phyloP scores from a whole-genome alignment of 1,140 invertebrate genomes.

The Ladona fulva region DNA sequence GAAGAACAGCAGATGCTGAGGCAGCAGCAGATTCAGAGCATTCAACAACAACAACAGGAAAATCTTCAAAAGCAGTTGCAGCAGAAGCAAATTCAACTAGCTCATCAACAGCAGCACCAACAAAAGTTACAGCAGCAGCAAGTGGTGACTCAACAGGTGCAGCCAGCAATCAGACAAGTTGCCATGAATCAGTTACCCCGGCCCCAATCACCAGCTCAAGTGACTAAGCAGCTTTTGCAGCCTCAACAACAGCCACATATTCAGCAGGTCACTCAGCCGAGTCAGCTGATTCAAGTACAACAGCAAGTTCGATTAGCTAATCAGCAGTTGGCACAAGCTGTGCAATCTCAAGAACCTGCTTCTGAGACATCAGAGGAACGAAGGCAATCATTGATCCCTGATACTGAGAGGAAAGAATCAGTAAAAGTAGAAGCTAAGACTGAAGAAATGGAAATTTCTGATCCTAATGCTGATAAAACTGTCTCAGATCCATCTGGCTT shows the following conservation, averaged over 20 bases:
- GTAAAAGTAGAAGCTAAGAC: conserved; percentile 1
- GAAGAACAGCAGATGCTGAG: conserved; percentile 17
- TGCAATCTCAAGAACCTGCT: conserved; percentile 37
- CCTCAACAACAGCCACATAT: conserved; percentile 18
- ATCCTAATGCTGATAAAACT: conserved; percentile 10
- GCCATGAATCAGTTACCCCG: neutral
- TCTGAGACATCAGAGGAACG: neutral
- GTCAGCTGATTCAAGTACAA: conserved; percentile 26
- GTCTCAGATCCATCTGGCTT: conserved; percentile 11
- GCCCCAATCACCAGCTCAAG: conserved; percentile 15
- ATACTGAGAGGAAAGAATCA: neutral
- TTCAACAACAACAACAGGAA: conserved; percentile 13
- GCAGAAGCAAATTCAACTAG: conserved; percentile 24
- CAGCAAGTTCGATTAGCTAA: conserved; percentile 26
- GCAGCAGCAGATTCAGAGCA: conserved; percentile 15
- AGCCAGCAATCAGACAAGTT: conserved; percentile 30
- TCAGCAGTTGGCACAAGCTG: conserved; percentile 41
- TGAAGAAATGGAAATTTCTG: neutral
- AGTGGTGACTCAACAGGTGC: conserved; percentile 31
- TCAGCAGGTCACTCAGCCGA: conserved; percentile 27
- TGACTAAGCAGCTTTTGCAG: conserved; percentile 20
- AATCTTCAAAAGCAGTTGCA: conserved; percentile 19
- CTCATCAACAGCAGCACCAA: neutral
- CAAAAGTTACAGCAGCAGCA: conserved; percentile 22
- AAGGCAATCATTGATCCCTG: neutral